phyloP scores from a whole-genome alignment of 2,888 invertebrate genomes.

The Ditula angustiorana region DNA sequence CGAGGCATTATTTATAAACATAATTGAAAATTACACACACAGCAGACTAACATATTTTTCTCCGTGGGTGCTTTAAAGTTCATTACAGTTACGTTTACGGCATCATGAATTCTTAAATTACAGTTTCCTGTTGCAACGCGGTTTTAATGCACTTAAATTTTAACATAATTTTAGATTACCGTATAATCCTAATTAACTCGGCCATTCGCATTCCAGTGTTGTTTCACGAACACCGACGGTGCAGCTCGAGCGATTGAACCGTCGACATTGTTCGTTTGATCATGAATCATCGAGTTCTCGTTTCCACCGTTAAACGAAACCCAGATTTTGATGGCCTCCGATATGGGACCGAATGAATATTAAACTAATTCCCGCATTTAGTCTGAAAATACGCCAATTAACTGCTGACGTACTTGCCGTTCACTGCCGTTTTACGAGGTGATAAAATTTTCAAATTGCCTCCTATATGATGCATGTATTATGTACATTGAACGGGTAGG shows the following conservation, averaged over 20 bases:
- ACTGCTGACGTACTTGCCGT: constrained; percentile 56
- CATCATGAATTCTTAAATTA: constrained; percentile 1
- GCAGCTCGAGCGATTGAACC: neutral
- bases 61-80: constrained; percentile 1
- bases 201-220: neutral
- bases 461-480: constrained; percentile 48
- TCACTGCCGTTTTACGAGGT: constrained; percentile 63
- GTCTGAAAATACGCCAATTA: constrained; percentile 68
- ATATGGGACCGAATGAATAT: constrained; percentile 65
- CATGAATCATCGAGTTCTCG: constrained; percentile 52
- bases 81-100: neutral
- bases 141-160: constrained; percentile 6
- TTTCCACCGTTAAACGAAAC: constrained; percentile 52
- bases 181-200: constrained; percentile 8
- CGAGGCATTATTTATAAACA: no score
- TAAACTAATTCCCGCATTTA: constrained; percentile 69
- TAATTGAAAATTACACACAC: no score
- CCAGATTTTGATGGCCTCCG: constrained; percentile 60
- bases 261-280: constrained; percentile 21
- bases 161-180: constrained; percentile 21
- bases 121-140: constrained; percentile 1
- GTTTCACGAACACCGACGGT: neutral
- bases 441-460: constrained; percentile 64
- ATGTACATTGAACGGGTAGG: constrained; percentile 30
- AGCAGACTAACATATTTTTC: no score